These are phyloP conservation scores for Bubo scandiacus DNA, from an alignment of 2,113 vertebrate species.

Conservation along the genomic window DNA sequence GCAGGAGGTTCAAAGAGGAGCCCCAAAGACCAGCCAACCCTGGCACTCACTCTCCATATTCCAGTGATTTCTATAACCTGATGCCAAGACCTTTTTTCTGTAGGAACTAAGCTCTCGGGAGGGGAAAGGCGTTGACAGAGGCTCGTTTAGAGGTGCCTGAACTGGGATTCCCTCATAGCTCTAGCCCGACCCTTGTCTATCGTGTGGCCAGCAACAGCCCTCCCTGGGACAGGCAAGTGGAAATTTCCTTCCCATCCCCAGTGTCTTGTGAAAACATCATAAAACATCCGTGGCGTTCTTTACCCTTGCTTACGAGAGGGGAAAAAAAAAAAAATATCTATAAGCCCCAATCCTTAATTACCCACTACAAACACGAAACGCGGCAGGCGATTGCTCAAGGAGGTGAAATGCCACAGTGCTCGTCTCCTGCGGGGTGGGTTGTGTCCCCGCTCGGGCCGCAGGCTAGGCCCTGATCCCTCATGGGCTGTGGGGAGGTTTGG, in stretches of 20 bases:
- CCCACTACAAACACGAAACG: background rate
- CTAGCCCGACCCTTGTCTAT: background rate
- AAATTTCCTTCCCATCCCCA: slow-evolving; percentile 64
- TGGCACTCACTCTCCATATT: background rate
- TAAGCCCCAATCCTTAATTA: background rate
- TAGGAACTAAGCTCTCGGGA: rapidly evolving
- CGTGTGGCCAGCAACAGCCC: background rate
- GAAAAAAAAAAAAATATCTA: background rate
- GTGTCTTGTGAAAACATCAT: slow-evolving; percentile 59
- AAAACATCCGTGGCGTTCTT: slow-evolving; percentile 15
- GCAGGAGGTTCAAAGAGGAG: background rate
- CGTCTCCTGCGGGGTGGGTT: background rate
- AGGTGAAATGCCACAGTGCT: background rate
- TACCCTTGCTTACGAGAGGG: background rate
- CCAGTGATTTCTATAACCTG: rapidly evolving
- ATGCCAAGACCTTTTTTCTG: background rate
- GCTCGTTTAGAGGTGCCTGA: background rate
- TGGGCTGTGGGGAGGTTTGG: background rate
- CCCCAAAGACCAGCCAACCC: background rate
- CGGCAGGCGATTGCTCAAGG: slow-evolving; percentile 13
- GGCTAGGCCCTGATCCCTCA: background rate
- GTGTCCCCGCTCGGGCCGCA: no score
- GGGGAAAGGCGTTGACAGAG: background rate
- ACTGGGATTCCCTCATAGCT: background rate
- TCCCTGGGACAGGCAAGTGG: slow-evolving; percentile 23